Evolutionary conservation across 1,140 invertebrate species (phyloP).

Genomic region (Paramacrobiotus metropolitanus): DNA sequence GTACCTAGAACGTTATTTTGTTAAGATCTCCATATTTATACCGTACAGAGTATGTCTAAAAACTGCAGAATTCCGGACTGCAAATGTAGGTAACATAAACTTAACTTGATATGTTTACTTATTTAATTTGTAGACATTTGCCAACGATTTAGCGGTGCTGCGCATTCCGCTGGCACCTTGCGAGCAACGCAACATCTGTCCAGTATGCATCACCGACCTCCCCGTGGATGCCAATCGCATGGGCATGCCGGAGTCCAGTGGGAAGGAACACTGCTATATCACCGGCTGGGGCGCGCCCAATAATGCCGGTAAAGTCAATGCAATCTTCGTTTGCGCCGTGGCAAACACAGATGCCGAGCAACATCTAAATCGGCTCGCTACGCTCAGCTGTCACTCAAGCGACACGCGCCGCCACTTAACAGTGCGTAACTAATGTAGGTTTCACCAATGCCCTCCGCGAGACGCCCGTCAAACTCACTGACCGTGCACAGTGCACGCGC

Average conservation of each 20-base stretch:
- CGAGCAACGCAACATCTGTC: neutral
- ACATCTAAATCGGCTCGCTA: too few relatives aligned
- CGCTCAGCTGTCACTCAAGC: too few relatives aligned
- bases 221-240: neutral
- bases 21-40: too few relatives aligned
- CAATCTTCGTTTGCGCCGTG: neutral
- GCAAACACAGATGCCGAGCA: too few relatives aligned
- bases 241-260: neutral
- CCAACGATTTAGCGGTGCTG: neutral
- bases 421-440: neutral
- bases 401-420: too few relatives aligned
- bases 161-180: neutral
- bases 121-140: neutral
- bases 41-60: too few relatives aligned
- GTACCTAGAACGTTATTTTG: too few relatives aligned
- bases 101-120: too few relatives aligned
- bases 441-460: neutral
- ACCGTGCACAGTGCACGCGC: neutral
- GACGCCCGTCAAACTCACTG: neutral
- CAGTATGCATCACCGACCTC: neutral
- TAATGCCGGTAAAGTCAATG: neutral
- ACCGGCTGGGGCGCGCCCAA: neutral
- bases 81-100: too few relatives aligned
- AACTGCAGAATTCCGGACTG: too few relatives aligned
- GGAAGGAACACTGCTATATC: neutral